Percentiles rank a stretch among this genome's conserved stretches.
phyloP scores from a whole-genome alignment of 1,140 invertebrate genomes.

The Pseudachorutes palmiensis region DNA sequence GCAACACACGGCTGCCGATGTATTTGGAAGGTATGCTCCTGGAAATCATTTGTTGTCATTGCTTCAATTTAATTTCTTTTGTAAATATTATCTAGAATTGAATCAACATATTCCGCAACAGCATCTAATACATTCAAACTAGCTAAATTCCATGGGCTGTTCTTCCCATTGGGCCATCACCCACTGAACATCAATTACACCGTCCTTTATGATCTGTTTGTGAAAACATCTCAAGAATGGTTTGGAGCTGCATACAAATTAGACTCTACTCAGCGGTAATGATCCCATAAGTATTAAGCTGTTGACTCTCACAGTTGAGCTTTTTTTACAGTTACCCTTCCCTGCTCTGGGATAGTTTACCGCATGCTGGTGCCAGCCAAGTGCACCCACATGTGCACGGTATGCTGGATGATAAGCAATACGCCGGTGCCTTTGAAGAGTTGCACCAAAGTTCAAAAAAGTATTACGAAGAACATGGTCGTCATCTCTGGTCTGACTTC shows the following conservation, averaged over 20 bases:
- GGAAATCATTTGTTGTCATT: no score
- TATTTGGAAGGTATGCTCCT: conserved; percentile 41
- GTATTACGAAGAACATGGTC: conserved; percentile 36
- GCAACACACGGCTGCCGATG: conserved; percentile 43
- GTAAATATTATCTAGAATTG: conserved; percentile 37
- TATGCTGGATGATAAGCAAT: conserved; percentile 41
- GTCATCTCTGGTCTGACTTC: conserved; percentile 44
- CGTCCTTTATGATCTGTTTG: conserved; percentile 43
- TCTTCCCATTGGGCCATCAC: conserved; percentile 45
- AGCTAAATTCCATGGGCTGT: conserved; percentile 45
- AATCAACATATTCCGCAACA: conserved; percentile 42
- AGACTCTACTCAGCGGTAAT: conserved; percentile 36
- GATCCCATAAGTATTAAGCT: neutral
- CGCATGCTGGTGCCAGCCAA: conserved; percentile 48
- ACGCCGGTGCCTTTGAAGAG: conserved; percentile 44
- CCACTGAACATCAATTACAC: conserved; percentile 43
- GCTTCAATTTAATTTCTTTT: conserved; percentile 2
- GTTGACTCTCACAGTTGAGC: neutral
- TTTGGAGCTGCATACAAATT: conserved; percentile 35
- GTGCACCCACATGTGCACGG: conserved; percentile 50
- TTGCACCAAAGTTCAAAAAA: conserved; percentile 41
- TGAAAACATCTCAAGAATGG: conserved; percentile 42
- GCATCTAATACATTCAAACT: conserved; percentile 49
- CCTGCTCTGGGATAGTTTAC: conserved; percentile 47
- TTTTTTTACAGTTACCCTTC: conserved; percentile 40